Evolutionary conservation across 2,888 invertebrate species (phyloP).

Genomic region (Lasioglossum zephyrum): DNA sequence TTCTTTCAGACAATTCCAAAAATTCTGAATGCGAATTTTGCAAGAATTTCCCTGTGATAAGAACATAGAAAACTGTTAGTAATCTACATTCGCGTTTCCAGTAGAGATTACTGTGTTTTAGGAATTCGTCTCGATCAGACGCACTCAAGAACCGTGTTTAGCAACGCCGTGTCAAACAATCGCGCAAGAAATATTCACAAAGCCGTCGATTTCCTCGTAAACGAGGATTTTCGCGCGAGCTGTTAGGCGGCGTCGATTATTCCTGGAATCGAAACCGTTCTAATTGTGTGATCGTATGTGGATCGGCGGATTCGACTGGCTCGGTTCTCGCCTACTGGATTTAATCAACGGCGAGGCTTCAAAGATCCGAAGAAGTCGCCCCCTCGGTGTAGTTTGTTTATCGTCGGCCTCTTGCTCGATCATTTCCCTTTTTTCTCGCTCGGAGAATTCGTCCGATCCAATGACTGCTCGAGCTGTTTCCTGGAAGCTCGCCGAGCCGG

Average conservation of each 20-base stretch:
- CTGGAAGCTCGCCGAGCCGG: conserved; percentile 73
- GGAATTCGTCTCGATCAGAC: background rate
- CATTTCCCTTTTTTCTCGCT: conserved; percentile 59
- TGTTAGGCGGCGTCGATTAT: conserved; percentile 27
- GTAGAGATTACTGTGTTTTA: no score
- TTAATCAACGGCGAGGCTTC: conserved; percentile 82
- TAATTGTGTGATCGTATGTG: conserved; percentile 44
- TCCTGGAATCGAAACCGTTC: conserved; percentile 41
- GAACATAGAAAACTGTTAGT: no score
- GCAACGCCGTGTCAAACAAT: background rate
- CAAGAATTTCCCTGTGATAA: no score
- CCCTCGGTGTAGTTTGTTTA: conserved; percentile 79
- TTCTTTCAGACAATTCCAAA: background rate
- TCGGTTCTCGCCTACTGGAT: conserved; percentile 76
- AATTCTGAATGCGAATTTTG: background rate
- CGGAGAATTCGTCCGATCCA: conserved; percentile 55
- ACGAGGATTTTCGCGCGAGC: background rate
- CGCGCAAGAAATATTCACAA: background rate
- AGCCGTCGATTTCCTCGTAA: background rate
- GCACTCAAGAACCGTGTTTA: background rate
- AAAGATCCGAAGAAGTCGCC: conserved; percentile 77
- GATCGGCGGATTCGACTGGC: conserved; percentile 67
- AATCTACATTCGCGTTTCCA: no score
- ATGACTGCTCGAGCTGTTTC: conserved; percentile 71
- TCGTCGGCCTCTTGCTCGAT: conserved; percentile 71